Conservation (phyloP, 2,113 vertebrate genomes). For the Pantherophis guttatus region DNA sequence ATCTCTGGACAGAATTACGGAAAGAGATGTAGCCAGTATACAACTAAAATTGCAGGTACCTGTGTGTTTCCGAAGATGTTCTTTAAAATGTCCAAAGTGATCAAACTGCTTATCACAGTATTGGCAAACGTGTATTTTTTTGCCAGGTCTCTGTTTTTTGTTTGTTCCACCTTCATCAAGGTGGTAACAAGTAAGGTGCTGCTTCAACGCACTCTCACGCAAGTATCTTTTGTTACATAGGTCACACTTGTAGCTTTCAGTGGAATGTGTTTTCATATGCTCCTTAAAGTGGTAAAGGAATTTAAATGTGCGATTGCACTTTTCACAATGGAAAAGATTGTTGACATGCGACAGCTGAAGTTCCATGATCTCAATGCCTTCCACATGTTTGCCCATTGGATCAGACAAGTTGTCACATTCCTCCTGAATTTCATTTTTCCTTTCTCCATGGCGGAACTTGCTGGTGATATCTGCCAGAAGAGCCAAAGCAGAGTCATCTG, state of each 20-base stretch:
- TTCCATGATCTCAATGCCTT: slow-evolving; percentile 93
- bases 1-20: no score
- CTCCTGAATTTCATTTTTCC: slow-evolving; percentile 73
- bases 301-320: slow-evolving; percentile 94
- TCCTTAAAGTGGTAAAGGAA: slow-evolving; percentile 98
- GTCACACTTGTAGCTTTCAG: slow-evolving; percentile 87
- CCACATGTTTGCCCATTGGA: slow-evolving; percentile 85
- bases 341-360: slow-evolving; percentile 97
- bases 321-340: slow-evolving; percentile 92
- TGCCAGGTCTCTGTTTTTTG: slow-evolving; percentile 85
- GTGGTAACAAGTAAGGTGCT: slow-evolving; percentile 89
- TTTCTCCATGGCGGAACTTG: slow-evolving; percentile 91
- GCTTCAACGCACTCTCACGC: slow-evolving; percentile 94
- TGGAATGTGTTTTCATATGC: slow-evolving; percentile 92
- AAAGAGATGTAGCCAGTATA: background rate
- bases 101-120: slow-evolving; percentile 97
- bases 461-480: slow-evolving; percentile 96
- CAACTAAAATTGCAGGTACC: slow-evolving; percentile 67
- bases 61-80: slow-evolving; percentile 95
- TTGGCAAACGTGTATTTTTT: slow-evolving; percentile 94
- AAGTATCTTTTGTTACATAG: slow-evolving; percentile 94
- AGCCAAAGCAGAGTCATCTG: slow-evolving; percentile 91
- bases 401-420: slow-evolving; percentile 73
- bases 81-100: slow-evolving; percentile 98
- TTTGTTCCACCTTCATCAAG: slow-evolving; percentile 86